phyloP scores from a whole-genome alignment of 2,797 vertebrate species.

The Eidolon dupreanum region DNA sequence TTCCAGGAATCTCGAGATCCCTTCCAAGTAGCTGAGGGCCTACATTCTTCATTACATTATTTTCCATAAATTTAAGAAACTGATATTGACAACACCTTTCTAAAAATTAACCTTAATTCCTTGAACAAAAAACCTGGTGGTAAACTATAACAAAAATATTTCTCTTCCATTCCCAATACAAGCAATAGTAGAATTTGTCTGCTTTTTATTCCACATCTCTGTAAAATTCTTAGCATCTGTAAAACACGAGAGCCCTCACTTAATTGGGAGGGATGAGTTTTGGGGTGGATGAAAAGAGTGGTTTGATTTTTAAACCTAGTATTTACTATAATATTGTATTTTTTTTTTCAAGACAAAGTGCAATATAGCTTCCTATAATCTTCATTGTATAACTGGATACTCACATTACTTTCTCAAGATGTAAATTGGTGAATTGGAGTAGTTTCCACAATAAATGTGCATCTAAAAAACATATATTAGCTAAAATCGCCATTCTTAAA shows the following conservation, averaged over 20 bases:
- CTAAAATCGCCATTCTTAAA: not conserved
- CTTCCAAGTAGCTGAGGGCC: not conserved
- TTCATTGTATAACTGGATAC: not conserved
- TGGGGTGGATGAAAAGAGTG: not conserved
- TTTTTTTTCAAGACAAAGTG: not conserved
- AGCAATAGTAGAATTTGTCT: not conserved
- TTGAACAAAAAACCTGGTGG: not conserved
- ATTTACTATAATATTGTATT: not conserved
- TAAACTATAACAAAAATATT: not conserved
- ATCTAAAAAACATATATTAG: not conserved
- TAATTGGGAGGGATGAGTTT: not conserved
- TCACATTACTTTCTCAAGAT: not conserved
- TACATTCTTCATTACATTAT: not conserved
- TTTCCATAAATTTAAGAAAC: not conserved
- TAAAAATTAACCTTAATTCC: not conserved
- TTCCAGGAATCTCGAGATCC: not conserved
- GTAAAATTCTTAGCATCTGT: not conserved
- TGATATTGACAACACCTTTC: not conserved
- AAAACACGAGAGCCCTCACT: not conserved
- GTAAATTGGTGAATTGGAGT: not conserved
- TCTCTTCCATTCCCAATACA: slow-evolving; percentile 31
- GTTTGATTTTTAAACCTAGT: not conserved
- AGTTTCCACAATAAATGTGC: not conserved
- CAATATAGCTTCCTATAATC: not conserved
- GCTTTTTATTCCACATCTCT: not conserved